These are phyloP conservation scores for Diabrotica virgifera DNA, from an alignment of 1,140 invertebrate genomes.

Conservation along the genomic window DNA sequence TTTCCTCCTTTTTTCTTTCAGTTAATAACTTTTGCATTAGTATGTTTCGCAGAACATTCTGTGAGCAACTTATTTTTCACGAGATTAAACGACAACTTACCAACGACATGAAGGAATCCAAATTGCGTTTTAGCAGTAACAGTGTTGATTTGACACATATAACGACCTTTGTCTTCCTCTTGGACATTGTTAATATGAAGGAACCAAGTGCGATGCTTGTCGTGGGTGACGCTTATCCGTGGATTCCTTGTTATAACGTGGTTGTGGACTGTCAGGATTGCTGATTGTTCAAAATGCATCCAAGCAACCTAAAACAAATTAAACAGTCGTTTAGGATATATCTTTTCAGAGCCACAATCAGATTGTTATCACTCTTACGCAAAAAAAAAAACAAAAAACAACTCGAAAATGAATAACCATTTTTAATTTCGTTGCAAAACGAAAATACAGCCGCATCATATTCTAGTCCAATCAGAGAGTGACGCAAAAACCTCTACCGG, in stretches of 20 bases:
- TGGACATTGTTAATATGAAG: constrained; percentile 88
- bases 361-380: too few species aligned
- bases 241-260: constrained; percentile 91
- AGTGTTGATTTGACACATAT: constrained; percentile 96
- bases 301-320: constrained; percentile 75
- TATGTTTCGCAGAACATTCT: too few species aligned
- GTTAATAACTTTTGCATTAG: too few species aligned
- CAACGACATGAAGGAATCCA: constrained; percentile 88
- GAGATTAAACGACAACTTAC: constrained; percentile 58
- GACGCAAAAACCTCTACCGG: too few species aligned
- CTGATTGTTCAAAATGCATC: constrained; percentile 73
- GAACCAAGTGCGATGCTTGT: constrained; percentile 81
- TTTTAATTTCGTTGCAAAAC: too few species aligned
- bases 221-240: constrained; percentile 83
- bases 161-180: constrained; percentile 85
- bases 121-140: constrained; percentile 89
- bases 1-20: too few species aligned
- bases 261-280: constrained; percentile 78
- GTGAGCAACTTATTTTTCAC: background rate
- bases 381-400: too few species aligned
- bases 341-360: too few species aligned
- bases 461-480: too few species aligned
- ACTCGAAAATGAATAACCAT: too few species aligned
- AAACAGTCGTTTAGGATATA: too few species aligned
- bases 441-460: too few species aligned